phyloP scores from a whole-genome alignment of 2,113 vertebrate species.

The Triplophysa rosa region DNA sequence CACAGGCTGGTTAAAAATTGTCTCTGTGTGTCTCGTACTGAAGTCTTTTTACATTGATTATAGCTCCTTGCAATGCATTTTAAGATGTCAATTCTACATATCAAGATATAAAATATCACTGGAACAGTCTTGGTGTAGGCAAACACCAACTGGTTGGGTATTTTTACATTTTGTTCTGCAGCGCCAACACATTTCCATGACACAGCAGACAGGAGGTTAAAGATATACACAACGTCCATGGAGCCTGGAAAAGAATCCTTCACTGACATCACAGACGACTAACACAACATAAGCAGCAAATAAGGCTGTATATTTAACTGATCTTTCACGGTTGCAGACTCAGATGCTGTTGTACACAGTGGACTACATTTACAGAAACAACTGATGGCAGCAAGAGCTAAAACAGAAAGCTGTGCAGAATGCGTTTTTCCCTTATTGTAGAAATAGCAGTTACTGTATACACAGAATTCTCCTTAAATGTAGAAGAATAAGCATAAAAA shows the following conservation, averaged over 20 bases:
- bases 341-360: not conserved
- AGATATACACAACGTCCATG: conserved; percentile 8
- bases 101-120: no score
- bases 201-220: conserved; percentile 16
- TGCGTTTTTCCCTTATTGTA: not conserved
- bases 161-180: conserved; percentile 8
- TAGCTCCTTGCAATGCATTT: not conserved
- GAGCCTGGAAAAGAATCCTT: not conserved
- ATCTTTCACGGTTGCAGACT: not conserved
- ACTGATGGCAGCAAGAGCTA: not conserved
- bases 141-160: not conserved
- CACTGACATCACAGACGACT: conserved; percentile 6
- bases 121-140: not conserved
- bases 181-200: not conserved
- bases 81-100: no score
- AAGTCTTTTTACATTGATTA: not conserved
- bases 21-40: not conserved
- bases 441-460: not conserved
- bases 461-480: not conserved
- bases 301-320: not conserved
- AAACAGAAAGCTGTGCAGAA: not conserved
- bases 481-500: not conserved
- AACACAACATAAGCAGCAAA: not conserved
- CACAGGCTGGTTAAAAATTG: not conserved
- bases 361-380: not conserved